Evolutionary conservation across 2,113 vertebrate genomes (phyloP).

Genomic region (Geococcyx californianus): DNA sequence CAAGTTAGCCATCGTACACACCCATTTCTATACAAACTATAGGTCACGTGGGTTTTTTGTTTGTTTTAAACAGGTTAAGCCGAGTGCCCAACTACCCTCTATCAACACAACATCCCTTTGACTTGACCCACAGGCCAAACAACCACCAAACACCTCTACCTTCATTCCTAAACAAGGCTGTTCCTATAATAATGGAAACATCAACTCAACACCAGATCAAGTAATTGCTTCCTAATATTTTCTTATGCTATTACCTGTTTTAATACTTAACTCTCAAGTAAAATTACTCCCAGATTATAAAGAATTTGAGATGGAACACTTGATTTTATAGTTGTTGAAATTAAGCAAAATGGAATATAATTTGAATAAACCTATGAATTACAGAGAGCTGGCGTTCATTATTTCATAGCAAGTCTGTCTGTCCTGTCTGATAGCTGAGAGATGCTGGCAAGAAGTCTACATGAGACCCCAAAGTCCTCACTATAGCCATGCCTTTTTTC

Average conservation of each 20-base stretch:
- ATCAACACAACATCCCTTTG: background rate
- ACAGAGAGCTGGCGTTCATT: background rate
- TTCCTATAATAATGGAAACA: background rate
- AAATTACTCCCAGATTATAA: background rate
- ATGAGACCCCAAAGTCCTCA: background rate
- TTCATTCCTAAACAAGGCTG: accelerated
- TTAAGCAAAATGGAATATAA: background rate
- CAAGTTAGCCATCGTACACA: accelerated
- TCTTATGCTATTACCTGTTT: background rate
- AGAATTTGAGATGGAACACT: background rate
- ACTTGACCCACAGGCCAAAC: too few relatives aligned
- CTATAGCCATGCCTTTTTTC: background rate
- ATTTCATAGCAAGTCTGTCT: background rate
- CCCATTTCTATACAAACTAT: accelerated
- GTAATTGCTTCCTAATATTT: background rate
- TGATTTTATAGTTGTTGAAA: background rate
- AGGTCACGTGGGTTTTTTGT: accelerated
- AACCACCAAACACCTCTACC: background rate
- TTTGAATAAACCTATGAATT: background rate
- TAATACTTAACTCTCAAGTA: background rate
- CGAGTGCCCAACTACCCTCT: background rate
- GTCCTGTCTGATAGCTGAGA: background rate
- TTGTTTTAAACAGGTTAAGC: background rate
- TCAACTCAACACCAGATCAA: background rate
- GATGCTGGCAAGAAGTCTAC: background rate